These are phyloP conservation scores for Drosophila carrolli DNA, from an alignment of 1,140 invertebrate species.

Conservation along the genomic window DNA sequence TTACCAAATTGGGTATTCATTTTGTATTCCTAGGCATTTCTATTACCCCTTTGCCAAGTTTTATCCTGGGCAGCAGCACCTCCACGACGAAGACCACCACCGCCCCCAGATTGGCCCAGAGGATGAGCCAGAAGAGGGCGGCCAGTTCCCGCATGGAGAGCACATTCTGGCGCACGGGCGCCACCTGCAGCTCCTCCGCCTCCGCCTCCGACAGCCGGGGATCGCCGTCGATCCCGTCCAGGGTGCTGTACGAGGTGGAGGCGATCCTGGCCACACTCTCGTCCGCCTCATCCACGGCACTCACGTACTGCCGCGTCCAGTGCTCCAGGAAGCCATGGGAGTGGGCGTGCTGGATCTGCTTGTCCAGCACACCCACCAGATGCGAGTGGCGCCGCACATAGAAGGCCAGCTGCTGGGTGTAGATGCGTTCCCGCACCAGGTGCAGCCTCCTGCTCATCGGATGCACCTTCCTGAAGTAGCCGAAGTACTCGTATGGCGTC, in stretches of 20 bases:
- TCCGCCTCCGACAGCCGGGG: constrained; percentile 1
- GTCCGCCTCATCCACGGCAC: constrained; percentile 59
- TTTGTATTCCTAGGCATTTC: background rate
- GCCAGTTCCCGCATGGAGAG: constrained; percentile 59
- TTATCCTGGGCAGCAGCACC: constrained; percentile 10
- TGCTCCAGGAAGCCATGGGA: constrained; percentile 65
- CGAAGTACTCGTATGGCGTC: constrained; percentile 73
- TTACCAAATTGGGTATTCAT: too few relatives aligned
- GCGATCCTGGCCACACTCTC: constrained; percentile 53
- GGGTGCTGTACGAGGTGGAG: constrained; percentile 28
- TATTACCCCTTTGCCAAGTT: background rate
- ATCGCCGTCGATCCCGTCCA: constrained; percentile 40
- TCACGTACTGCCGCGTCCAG: constrained; percentile 68
- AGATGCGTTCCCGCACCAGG: constrained; percentile 66
- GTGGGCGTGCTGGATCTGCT: constrained; percentile 60
- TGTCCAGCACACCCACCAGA: constrained; percentile 60
- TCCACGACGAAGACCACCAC: constrained; percentile 50
- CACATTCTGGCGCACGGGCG: constrained; percentile 26
- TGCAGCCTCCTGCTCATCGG: constrained; percentile 60
- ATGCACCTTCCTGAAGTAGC: constrained; percentile 72
- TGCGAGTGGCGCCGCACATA: constrained; percentile 70
- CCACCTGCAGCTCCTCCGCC: constrained; percentile 21
- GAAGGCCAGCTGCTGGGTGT: constrained; percentile 72
- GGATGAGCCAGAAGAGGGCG: constrained; percentile 60
- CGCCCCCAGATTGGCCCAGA: constrained; percentile 57